Percentiles rank a stretch among this genome's conserved stretches.
phyloP scores from a whole-genome alignment of 30 jellyfish, hydroid and myxozoan genomes.

The Aurelia sp. region DNA sequence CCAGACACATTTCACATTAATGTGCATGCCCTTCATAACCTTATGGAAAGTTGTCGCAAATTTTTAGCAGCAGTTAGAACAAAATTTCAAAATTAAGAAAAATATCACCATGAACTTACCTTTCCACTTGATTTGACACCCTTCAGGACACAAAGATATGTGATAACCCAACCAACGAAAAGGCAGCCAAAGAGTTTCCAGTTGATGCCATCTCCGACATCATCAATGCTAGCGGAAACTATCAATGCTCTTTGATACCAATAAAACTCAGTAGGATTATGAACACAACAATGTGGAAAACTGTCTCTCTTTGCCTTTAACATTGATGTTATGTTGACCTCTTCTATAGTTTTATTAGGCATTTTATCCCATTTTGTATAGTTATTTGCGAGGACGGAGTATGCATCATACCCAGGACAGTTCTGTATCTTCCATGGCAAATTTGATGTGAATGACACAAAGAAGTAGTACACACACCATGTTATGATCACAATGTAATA shows the following conservation, averaged over 20 bases:
- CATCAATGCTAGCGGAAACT: constrained; percentile 57
- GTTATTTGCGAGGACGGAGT: constrained; percentile 33
- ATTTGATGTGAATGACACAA: constrained; percentile 83
- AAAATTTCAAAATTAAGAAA: background rate
- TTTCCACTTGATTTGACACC: constrained; percentile 96
- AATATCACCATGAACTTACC: constrained; percentile 32
- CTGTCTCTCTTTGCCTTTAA: constrained; percentile 27
- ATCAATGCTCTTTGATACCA: constrained; percentile 83
- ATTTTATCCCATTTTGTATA: constrained; percentile 21
- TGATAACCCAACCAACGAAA: constrained; percentile 88
- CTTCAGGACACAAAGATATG: constrained; percentile 85
- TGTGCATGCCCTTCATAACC: background rate
- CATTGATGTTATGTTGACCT: constrained; percentile 41
- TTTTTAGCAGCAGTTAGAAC: background rate
- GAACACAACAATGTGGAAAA: constrained; percentile 85
- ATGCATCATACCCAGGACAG: constrained; percentile 71
- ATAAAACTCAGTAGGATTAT: constrained; percentile 80
- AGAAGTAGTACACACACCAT: constrained; percentile 93
- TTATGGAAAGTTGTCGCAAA: background rate
- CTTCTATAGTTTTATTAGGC: background rate
- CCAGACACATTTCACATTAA: background rate
- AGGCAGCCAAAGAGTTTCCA: constrained; percentile 88
- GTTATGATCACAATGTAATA: constrained; percentile 93
- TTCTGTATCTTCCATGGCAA: constrained; percentile 86
- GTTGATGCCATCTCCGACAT: constrained; percentile 74